Percentiles rank a stretch among this genome's conserved stretches.
phyloP scores from a whole-genome alignment of 2,888 invertebrate genomes.

The Nudaria mundana region DNA sequence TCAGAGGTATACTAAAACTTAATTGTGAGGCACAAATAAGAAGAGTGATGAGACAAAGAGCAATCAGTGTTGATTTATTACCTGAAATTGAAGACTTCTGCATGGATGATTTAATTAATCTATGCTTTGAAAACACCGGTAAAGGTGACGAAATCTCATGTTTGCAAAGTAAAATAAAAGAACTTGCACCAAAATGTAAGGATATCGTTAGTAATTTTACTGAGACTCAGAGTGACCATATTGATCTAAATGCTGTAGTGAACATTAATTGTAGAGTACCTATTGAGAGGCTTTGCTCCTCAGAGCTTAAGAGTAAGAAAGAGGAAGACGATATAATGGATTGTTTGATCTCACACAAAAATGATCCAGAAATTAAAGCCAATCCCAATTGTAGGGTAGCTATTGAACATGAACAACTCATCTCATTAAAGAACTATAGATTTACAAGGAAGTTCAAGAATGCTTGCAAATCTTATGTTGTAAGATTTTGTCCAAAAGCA shows the following conservation, averaged over 20 bases:
- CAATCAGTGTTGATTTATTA: constrained; percentile 94
- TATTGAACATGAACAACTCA: constrained; percentile 98
- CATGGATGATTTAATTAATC: constrained; percentile 89
- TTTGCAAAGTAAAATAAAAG: constrained; percentile 91
- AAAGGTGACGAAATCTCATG: constrained; percentile 96
- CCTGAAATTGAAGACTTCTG: constrained; percentile 97
- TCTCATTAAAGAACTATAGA: constrained; percentile 94
- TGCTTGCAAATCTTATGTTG: constrained; percentile 92
- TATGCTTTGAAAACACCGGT: constrained; percentile 92
- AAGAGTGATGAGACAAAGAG: constrained; percentile 95
- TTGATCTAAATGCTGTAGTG: constrained; percentile 94
- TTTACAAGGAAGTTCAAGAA: constrained; percentile 97
- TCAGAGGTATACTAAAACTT: constrained; percentile 77
- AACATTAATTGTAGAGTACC: constrained; percentile 90
- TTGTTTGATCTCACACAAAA: constrained; percentile 95
- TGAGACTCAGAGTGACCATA: constrained; percentile 92
- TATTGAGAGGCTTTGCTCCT: constrained; percentile 88
- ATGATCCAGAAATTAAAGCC: constrained; percentile 89
- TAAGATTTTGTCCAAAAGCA: constrained; percentile 84
- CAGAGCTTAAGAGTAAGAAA: constrained; percentile 84
- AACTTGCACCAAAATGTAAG: constrained; percentile 85
- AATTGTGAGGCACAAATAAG: constrained; percentile 89
- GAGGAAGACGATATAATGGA: constrained; percentile 96
- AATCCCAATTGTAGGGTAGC: constrained; percentile 93
- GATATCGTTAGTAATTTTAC: constrained; percentile 91